Conservation (phyloP, 1,140 invertebrate species). For the Aporrectodea caliginosa region DNA sequence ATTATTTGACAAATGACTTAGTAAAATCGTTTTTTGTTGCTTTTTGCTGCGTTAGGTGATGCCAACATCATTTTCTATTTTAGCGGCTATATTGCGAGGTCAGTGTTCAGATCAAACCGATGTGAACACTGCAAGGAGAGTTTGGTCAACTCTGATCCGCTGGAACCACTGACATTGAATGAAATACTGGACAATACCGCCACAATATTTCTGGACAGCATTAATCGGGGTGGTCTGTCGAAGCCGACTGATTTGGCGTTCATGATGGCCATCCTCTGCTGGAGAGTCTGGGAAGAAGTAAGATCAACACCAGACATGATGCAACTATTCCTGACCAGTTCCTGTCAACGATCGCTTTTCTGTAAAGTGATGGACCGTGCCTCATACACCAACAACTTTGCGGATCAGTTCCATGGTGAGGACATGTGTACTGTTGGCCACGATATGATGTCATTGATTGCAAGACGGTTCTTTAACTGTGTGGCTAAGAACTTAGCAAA, state of each 20-base stretch:
- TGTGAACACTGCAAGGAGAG: neutral
- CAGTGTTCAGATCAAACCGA: neutral
- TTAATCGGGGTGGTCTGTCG: neutral
- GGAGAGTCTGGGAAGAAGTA: neutral
- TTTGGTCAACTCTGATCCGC: neutral
- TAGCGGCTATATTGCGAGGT: neutral
- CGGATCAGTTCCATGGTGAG: neutral
- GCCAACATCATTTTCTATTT: neutral
- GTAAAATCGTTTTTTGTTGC: neutral
- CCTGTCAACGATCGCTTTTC: neutral
- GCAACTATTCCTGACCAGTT: neutral
- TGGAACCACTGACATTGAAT: neutral
- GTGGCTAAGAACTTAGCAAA: neutral
- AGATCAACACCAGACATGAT: neutral
- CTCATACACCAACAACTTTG: neutral
- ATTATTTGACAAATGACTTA: neutral
- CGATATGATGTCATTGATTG: neutral
- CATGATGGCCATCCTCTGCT: neutral
- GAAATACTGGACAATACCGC: neutral
- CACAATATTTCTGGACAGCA: neutral
- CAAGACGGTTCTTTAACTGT: neutral
- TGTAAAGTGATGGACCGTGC: neutral
- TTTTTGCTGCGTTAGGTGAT: constrained; percentile 8
- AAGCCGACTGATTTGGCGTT: neutral
- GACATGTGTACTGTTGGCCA: neutral